A percentile compares a stretch with the other conserved stretches of the same genome.
phyloP scores from a whole-genome alignment of 2,113 vertebrate species.

The Ovibos moschatus region DNA sequence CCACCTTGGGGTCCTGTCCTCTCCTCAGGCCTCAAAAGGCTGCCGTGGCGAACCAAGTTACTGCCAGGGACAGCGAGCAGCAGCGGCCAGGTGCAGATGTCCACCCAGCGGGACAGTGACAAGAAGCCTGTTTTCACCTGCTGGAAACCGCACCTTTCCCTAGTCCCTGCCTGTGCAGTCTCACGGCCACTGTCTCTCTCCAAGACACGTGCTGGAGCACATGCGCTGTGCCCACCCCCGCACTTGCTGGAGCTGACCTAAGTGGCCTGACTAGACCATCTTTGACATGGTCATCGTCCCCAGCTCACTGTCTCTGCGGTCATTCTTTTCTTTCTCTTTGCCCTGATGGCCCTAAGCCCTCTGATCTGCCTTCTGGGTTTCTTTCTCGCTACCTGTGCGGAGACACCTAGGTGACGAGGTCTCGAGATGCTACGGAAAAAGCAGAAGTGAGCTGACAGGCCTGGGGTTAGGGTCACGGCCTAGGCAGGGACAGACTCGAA shows the following conservation, averaged over 20 bases:
- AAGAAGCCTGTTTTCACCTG: not conserved
- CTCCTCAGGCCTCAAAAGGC: not conserved
- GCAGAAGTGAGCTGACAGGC: not conserved
- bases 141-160: not conserved
- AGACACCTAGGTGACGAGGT: not conserved
- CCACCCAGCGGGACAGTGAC: not conserved
- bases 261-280: fast-evolving
- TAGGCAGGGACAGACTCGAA: not conserved
- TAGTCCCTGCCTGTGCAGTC: fast-evolving
- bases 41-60: not conserved
- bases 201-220: fast-evolving
- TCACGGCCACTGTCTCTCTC: not conserved
- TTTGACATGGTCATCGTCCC: not conserved
- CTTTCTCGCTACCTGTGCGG: not conserved
- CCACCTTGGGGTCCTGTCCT: not conserved
- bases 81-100: not conserved
- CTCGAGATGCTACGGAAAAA: not conserved
- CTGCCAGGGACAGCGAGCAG: not conserved
- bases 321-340: not conserved
- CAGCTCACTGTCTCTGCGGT: not conserved
- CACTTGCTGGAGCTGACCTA: fast-evolving
- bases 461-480: not conserved
- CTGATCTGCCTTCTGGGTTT: not conserved
- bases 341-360: not conserved
- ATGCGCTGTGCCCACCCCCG: fast-evolving